phyloP scores from a whole-genome alignment of 2,797 vertebrate genomes.

The Sparus aurata region DNA sequence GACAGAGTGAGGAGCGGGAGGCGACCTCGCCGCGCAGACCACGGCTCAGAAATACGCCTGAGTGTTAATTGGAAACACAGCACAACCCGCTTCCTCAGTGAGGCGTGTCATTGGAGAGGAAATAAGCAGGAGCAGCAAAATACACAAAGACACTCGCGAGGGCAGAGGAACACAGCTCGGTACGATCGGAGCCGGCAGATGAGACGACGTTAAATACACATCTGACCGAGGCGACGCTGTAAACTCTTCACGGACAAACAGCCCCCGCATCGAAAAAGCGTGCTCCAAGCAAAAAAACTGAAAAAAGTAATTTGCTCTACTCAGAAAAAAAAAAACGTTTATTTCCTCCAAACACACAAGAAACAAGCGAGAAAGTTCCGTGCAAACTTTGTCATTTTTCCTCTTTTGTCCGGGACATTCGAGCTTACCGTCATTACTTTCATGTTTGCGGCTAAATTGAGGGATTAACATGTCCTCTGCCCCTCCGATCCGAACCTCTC shows the following conservation, averaged over 20 bases:
- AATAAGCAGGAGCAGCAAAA: constrained; percentile 68
- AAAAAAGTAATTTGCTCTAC: constrained; percentile 4
- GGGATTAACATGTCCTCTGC: background rate
- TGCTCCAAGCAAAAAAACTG: constrained; percentile 3
- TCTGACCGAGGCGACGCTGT: constrained; percentile 38
- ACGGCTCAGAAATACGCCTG: constrained; percentile 61
- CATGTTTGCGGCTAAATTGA: background rate
- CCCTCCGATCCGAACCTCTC: background rate
- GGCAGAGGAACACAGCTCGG: constrained; percentile 48
- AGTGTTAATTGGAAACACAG: constrained; percentile 81
- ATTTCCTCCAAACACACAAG: constrained; percentile 5
- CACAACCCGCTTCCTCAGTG: constrained; percentile 67
- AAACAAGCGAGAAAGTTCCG: constrained; percentile 16
- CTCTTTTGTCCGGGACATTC: background rate
- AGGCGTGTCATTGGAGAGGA: constrained; percentile 77
- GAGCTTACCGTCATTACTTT: constrained; percentile 5
- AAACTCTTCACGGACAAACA: constrained; percentile 58
- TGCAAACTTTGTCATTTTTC: background rate
- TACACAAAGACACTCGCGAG: constrained; percentile 68
- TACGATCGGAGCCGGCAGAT: constrained; percentile 53
- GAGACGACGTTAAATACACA: constrained; percentile 56
- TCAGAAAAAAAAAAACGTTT: background rate
- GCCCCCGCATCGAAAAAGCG: constrained; percentile 40
- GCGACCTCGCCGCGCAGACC: constrained; percentile 38
- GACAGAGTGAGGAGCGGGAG: constrained; percentile 48